A percentile compares a stretch with the other conserved stretches of the same genome.
These are phyloP conservation scores for Drosophila suzukii DNA, from an alignment of 1,140 invertebrate species.

Conservation along the genomic window DNA sequence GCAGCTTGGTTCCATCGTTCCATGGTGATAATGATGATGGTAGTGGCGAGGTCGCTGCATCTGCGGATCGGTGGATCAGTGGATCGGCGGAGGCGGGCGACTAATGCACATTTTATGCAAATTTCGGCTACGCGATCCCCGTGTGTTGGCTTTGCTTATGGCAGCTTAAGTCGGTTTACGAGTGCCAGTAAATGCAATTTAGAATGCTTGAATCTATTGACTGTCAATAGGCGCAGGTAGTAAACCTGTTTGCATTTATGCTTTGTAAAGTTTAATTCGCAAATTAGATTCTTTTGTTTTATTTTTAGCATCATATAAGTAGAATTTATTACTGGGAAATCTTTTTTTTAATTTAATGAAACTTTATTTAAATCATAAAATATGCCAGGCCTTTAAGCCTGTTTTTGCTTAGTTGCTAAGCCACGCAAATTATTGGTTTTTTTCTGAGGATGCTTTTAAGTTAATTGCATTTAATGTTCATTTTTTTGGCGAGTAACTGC, in stretches of 20 bases:
- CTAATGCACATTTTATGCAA: conserved; percentile 81
- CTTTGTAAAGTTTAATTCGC: conserved; percentile 10
- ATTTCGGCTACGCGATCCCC: conserved; percentile 33
- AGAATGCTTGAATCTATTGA: conserved; percentile 43
- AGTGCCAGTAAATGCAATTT: conserved; percentile 55
- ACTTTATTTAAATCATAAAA: not conserved
- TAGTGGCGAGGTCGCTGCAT: conserved; percentile 23
- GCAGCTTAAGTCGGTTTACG: conserved; percentile 50
- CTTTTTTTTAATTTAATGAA: not conserved
- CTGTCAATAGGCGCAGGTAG: conserved; percentile 39
- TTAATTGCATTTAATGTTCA: not conserved
- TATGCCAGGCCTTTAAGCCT: not conserved
- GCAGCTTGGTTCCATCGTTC: conserved; percentile 12
- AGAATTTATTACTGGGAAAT: not conserved
- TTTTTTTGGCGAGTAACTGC: not conserved
- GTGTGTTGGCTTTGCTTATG: conserved; percentile 36
- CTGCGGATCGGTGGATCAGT: not conserved
- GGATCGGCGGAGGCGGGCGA: conserved; percentile 55
- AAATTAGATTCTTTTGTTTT: conserved; percentile 13
- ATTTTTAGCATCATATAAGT: not conserved
- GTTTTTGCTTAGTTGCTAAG: not conserved
- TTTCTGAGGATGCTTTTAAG: conserved; percentile 3
- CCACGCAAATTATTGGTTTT: not conserved
- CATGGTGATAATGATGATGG: conserved; percentile 56
- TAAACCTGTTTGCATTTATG: conserved; percentile 44